phyloP scores from a whole-genome alignment of 1,140 invertebrate species.

The Yoshiicerus persimilis region DNA sequence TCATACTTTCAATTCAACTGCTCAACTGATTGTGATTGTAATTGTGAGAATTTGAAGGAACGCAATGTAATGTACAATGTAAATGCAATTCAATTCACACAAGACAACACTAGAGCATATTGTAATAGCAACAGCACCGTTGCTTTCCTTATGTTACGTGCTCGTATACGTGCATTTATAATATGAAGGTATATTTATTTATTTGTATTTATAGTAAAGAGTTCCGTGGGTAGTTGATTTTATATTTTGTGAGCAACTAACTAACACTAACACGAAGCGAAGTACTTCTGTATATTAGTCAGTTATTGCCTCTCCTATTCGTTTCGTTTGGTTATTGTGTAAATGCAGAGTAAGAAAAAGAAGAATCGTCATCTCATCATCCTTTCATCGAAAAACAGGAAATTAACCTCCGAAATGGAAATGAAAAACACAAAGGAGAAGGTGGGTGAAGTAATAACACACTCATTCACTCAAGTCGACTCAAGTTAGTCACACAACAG shows the following conservation, averaged over 20 bases:
- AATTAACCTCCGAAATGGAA: constrained; percentile 20
- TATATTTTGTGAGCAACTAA: too few relatives aligned
- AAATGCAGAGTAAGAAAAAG: background rate
- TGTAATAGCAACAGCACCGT: background rate
- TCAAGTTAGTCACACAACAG: constrained; percentile 1
- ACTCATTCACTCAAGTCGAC: constrained; percentile 19
- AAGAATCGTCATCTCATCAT: constrained; percentile 20
- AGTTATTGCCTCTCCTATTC: too few relatives aligned
- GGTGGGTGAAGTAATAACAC: constrained; percentile 21
- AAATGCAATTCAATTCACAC: background rate
- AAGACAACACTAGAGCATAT: background rate
- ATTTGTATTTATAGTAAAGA: background rate
- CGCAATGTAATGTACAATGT: background rate
- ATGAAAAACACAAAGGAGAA: constrained; percentile 14
- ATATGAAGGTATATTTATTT: too few relatives aligned
- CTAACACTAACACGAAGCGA: too few relatives aligned
- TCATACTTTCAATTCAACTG: background rate
- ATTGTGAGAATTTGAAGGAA: background rate
- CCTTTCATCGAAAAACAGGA: constrained; percentile 22
- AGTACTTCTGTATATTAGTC: too few relatives aligned
- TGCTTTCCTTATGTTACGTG: background rate
- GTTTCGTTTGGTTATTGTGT: background rate
- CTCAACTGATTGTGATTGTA: background rate
- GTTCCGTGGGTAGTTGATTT: background rate
- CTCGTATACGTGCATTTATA: background rate